Base-by-base conservation (phyloP, 1,140 invertebrate species). In the Drosophila sp. region DNA sequence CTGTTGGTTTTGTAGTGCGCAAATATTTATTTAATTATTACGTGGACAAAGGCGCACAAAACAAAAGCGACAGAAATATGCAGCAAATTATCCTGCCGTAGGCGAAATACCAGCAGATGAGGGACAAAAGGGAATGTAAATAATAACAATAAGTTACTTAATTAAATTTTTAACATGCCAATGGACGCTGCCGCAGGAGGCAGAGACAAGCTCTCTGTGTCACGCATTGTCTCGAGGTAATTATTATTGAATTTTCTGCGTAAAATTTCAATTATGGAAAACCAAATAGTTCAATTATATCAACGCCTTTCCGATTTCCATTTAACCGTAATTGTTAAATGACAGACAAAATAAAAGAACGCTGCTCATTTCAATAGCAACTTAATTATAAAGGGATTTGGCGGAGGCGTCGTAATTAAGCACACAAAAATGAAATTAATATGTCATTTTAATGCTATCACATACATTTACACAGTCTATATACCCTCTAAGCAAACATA, bases 71-170 rank as follows among this genome's bases (percentile, higher is more conserved):
- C 51, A 63, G 56, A 70, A 63, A 63, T 74, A 73, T 73, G 48
- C 77, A 61, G 62, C 46, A 78, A 72, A 70, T 87, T 84, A 87
- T 86, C 57, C 56, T 74, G 27, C 74, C 54, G 57, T 14, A 14
- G 57, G 53, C 56, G 41, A 14, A 46, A 25, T 59, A 56, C 45
- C 46, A 32, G 38, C 34, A 34, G 27, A 34, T 2, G 57, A 36
- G 5, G 34, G 45, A 43, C 41, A 34, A 64, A 82, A 45, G 48
- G 79, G 82, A 87, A 89, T 87, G 82, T 76, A 89, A 87, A 87
- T 89, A 89, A 79, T 89, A 87, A 82, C 75, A 86, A 86, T 87
- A 87, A 89, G 83, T 87, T 86, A 79, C 83, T 89, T 89, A 87
- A 87, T 87, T 89, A 87, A 87, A 87, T 87, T 82, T 78, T 86